Base-by-base conservation (phyloP, 2,113 vertebrate genomes). In the Hippocampus comes region DNA sequence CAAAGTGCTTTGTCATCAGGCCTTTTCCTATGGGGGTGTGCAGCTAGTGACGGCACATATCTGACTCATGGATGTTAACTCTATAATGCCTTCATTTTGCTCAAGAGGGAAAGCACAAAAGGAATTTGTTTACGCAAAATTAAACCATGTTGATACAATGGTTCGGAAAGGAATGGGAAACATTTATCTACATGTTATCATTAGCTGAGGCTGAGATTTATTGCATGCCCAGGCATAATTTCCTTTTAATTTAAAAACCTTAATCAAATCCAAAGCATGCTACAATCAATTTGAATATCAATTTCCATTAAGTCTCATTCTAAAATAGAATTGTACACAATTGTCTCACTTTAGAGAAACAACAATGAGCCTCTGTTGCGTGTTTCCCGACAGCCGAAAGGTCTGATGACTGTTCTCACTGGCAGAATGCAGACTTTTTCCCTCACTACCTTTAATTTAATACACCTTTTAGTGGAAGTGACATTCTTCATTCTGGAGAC, bases 1-100 rank as follows among this genome's bases (percentile, higher is more conserved):
- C 71, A 87, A 86, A 75, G 74, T 82, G 85, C 83, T 88, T 84
- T 89, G 87, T 90, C 88, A 91, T 67, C 71, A 79, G 61, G 30
- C 65, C 79, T 81, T 80, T 86, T 78, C 71, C 79, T 71, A 77
- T 71, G 84, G 82, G 88, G 84, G 85, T 79, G 75, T 82, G 55
- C 42, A 65, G 59, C 72, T 82, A 72, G 75, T 79, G 82, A 89
- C 78, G 84, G 76, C 82, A 84, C 78, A 80, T 67, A 83, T 83
- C 90, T 93, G 84, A 93, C 93, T 66, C 51, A 64, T 71, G 79
- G 79, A 83, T 81, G 75, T 43, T n/a, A 0, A 2, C n/a, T 57
- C 63, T 42, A 46, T 63, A 63, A 63, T 10, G 21, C 5, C 5
- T 17, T 66, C 21, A 66, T 27, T 48, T 66, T 48, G 43, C 3